Conservation (phyloP, 2,888 invertebrate species). For the Tetanocera ferruginea region DNA sequence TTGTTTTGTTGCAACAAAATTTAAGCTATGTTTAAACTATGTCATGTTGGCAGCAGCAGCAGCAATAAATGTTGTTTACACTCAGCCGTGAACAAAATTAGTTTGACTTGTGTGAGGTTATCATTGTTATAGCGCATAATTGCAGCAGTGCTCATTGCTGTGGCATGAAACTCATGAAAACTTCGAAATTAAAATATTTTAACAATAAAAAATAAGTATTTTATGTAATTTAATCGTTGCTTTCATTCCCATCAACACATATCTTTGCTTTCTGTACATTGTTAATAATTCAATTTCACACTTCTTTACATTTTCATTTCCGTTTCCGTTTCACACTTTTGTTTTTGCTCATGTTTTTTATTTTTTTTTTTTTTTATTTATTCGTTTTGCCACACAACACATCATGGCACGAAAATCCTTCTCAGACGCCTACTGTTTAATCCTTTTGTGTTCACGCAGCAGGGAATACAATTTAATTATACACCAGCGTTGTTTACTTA, state of each 20-base stretch:
- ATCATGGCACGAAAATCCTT: not conserved
- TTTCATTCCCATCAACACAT: not conserved
- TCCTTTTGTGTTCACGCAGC: conserved; percentile 36
- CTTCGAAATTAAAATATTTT: not conserved
- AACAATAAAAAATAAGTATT: not conserved
- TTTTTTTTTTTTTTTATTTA: not conserved
- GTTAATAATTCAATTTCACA: conserved; percentile 25
- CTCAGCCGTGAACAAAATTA: not conserved
- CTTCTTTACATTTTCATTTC: conserved; percentile 16
- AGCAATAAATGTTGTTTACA: not conserved
- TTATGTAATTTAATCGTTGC: not conserved
- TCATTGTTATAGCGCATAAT: not conserved
- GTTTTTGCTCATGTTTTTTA: no score
- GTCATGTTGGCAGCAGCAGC: not conserved
- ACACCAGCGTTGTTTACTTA: conserved; percentile 7
- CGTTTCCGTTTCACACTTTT: not conserved
- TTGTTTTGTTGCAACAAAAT: not conserved
- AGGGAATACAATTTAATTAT: conserved; percentile 38
- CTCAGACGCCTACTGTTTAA: not conserved
- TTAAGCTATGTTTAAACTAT: not conserved
- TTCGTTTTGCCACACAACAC: not conserved
- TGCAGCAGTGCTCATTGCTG: not conserved
- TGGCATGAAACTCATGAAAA: not conserved
- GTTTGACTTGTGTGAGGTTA: not conserved
- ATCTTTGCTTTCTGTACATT: not conserved